Percentiles rank a stretch among this genome's conserved stretches.
These are phyloP conservation scores for Clarias magur DNA, from an alignment of 2,113 vertebrate species.

Conservation along the genomic window DNA sequence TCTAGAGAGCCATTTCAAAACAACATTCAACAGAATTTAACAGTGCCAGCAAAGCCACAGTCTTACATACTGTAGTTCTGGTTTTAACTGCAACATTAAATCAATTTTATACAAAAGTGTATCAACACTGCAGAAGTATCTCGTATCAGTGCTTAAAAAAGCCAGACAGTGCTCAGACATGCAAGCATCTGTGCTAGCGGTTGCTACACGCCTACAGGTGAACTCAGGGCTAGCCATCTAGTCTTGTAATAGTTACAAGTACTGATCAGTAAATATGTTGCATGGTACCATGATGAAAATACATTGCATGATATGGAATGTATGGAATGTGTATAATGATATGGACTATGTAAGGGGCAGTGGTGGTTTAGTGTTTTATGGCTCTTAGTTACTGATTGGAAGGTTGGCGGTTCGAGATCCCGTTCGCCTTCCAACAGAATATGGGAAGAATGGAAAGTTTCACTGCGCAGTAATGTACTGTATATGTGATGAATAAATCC, in stretches of 20 bases:
- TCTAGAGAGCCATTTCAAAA: neutral
- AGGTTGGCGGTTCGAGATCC: no score
- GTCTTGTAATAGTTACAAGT: neutral
- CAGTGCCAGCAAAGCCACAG: neutral
- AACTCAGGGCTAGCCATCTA: neutral
- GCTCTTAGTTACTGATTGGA: no score
- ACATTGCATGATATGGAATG: neutral
- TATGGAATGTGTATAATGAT: no score
- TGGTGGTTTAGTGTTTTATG: no score
- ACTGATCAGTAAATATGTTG: neutral
- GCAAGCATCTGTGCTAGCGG: neutral
- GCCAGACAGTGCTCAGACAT: neutral
- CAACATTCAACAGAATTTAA: no score
- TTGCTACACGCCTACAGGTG: neutral
- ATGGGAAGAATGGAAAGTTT: no score
- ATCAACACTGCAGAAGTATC: neutral
- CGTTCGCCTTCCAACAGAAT: no score
- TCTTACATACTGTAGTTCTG: neutral
- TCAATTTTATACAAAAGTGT: neutral
- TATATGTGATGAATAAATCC: no score
- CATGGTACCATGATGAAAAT: neutral
- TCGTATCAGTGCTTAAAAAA: neutral
- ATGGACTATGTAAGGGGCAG: no score
- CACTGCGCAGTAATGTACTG: no score
- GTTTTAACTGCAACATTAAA: neutral